These are phyloP conservation scores for Oxyscelio sp. DNA, from an alignment of 2,888 invertebrate species.

Conservation along the genomic window DNA sequence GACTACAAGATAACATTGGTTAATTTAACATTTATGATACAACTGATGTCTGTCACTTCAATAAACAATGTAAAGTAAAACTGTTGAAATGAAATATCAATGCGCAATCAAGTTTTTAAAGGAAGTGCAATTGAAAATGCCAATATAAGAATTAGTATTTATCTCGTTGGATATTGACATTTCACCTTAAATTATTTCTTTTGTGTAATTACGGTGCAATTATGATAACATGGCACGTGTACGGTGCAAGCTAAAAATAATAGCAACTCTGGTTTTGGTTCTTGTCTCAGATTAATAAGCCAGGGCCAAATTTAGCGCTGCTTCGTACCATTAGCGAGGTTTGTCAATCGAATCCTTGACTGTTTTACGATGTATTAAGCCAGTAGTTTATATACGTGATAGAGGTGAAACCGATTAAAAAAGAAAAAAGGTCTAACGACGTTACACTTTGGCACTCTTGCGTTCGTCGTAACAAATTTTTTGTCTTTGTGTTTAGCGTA, in stretches of 20 bases:
- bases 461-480: constrained; percentile 73
- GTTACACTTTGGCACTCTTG: constrained; percentile 71
- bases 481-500: constrained; percentile 84
- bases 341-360: constrained; percentile 42
- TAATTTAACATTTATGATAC: too few relatives aligned
- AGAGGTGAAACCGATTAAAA: constrained; percentile 59
- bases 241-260: background rate
- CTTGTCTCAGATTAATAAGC: background rate
- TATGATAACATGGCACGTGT: too few relatives aligned
- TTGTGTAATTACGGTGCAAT: too few relatives aligned
- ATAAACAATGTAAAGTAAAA: too few relatives aligned
- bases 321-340: constrained; percentile 55
- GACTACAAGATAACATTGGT: too few relatives aligned
- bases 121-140: too few relatives aligned
- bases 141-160: too few relatives aligned
- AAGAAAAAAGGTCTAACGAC: constrained; percentile 9
- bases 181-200: too few relatives aligned
- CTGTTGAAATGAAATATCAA: too few relatives aligned
- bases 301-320: constrained; percentile 17
- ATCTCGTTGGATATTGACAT: too few relatives aligned
- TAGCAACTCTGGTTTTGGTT: background rate
- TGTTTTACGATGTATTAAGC: constrained; percentile 73
- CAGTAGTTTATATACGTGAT: constrained; percentile 79
- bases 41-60: too few relatives aligned
- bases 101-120: too few relatives aligned